phyloP scores from a whole-genome alignment of 1,140 invertebrate species.

The Idris sp. region DNA sequence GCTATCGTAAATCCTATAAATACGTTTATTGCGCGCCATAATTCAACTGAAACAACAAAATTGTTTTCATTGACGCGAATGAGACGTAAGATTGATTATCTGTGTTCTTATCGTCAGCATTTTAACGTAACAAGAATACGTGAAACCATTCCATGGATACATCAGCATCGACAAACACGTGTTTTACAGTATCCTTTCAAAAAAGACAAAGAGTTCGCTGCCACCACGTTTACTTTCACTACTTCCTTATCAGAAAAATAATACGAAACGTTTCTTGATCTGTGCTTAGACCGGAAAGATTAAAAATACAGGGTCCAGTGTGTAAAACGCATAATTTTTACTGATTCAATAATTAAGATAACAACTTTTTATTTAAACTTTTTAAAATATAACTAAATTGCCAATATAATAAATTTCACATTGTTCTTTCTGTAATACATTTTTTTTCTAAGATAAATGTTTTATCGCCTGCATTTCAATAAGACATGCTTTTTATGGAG shows the following conservation, averaged over 20 bases:
- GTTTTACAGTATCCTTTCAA: constrained; percentile 32
- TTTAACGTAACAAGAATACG: constrained; percentile 18
- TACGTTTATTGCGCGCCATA: constrained; percentile 7
- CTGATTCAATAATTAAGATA: neutral
- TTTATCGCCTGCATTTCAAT: too few relatives aligned
- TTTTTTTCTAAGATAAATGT: too few relatives aligned
- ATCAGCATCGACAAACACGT: constrained; percentile 41
- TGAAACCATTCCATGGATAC: constrained; percentile 37
- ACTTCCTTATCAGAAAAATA: constrained; percentile 53
- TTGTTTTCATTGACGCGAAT: constrained; percentile 24
- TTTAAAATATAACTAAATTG: too few relatives aligned
- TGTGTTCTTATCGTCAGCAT: constrained; percentile 19
- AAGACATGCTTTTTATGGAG: too few relatives aligned
- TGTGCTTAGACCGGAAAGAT: constrained; percentile 47
- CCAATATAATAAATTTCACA: too few relatives aligned
- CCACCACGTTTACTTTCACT: constrained; percentile 51
- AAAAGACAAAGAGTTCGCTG: constrained; percentile 43
- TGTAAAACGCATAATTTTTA: constrained; percentile 16
- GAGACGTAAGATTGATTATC: constrained; percentile 3
- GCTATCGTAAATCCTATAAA: too few relatives aligned
- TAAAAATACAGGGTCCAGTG: constrained; percentile 11
- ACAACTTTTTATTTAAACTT: too few relatives aligned
- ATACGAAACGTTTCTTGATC: constrained; percentile 55
- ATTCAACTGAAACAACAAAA: constrained; percentile 11
- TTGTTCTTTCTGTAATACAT: too few relatives aligned